These are phyloP conservation scores for Laspeyria flexula DNA, from an alignment of 2,888 invertebrate genomes.

Conservation along the genomic window DNA sequence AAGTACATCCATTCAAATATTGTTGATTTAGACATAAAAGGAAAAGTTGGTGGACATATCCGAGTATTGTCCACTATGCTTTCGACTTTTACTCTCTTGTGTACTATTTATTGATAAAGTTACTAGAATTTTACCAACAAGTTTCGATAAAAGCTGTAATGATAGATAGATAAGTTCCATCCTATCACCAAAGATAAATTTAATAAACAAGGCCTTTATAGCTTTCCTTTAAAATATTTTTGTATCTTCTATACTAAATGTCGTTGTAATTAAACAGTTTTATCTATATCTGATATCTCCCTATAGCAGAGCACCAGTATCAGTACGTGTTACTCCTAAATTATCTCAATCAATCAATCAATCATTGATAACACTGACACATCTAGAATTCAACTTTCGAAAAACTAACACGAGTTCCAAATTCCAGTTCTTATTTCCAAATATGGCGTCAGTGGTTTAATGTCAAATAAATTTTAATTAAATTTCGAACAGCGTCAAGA, in stretches of 20 bases:
- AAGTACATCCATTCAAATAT: conserved; percentile 11
- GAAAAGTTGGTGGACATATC: conserved; percentile 5
- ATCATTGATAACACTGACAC: conserved; percentile 49
- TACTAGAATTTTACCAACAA: background rate
- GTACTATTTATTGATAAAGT: background rate
- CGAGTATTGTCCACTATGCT: conserved; percentile 6
- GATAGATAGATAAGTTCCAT: background rate
- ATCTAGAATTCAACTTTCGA: conserved; percentile 48
- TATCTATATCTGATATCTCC: conserved; percentile 31
- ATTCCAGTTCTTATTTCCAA: conserved; percentile 42
- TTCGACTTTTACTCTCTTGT: background rate
- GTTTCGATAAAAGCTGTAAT: background rate
- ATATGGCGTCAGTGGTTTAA: conserved; percentile 40
- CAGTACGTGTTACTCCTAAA: conserved; percentile 24
- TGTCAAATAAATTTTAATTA: conserved; percentile 84
- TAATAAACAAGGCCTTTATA: background rate
- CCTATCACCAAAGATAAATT: background rate
- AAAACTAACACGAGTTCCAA: conserved; percentile 37
- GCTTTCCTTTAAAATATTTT: conserved; percentile 12
- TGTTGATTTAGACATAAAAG: conserved; percentile 11
- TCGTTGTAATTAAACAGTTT: conserved; percentile 21
- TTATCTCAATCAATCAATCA: conserved; percentile 49
- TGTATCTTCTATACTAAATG: conserved; percentile 9
- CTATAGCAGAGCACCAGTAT: conserved; percentile 17
- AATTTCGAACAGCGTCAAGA: conserved; percentile 66